These are phyloP conservation scores for Lycopodina hypogea DNA, from an alignment of 37 sponge, comb jelly and placozoan genomes.

Conservation along the genomic window DNA sequence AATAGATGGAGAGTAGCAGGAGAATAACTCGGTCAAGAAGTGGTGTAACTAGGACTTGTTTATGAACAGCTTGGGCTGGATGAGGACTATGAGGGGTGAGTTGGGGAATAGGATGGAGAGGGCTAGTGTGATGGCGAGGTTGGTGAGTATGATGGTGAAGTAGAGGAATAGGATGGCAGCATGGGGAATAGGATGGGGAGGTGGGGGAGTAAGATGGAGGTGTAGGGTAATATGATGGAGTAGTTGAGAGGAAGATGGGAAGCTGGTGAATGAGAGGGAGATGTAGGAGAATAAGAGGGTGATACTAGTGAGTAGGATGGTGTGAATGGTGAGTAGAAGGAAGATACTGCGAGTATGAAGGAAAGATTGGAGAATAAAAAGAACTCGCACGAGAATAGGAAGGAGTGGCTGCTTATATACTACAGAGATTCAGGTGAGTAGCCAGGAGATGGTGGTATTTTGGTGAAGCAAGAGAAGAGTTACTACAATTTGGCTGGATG, in stretches of 20 bases:
- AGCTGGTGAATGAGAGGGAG: slow-evolving; percentile 83
- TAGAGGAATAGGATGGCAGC: slow-evolving; percentile 78
- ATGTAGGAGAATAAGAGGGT: slow-evolving; percentile 83
- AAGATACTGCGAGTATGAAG: slow-evolving; percentile 79
- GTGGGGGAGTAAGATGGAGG: slow-evolving; percentile 88
- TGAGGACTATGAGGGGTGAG: slow-evolving; percentile 81
- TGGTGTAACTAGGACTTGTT: slow-evolving; percentile 79
- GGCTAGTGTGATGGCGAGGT: slow-evolving; percentile 83
- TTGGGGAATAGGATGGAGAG: slow-evolving; percentile 82
- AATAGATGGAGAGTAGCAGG: slow-evolving; percentile 80
- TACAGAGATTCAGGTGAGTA: slow-evolving; percentile 84
- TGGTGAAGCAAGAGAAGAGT: slow-evolving; percentile 81
- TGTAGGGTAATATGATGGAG: slow-evolving; percentile 81
- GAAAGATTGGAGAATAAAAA: slow-evolving; percentile 79
- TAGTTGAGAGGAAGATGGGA: slow-evolving; percentile 82
- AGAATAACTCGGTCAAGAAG: slow-evolving; percentile 81
- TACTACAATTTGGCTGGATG: slow-evolving; percentile 62
- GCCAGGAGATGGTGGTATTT: slow-evolving; percentile 80
- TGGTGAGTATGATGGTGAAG: slow-evolving; percentile 88
- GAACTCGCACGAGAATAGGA: slow-evolving; percentile 87
- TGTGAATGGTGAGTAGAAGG: slow-evolving; percentile 84
- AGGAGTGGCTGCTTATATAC: slow-evolving; percentile 81
- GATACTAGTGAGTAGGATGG: slow-evolving; percentile 92
- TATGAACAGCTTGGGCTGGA: slow-evolving; percentile 84
- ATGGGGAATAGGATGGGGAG: slow-evolving; percentile 86